Evolutionary conservation across 2,113 vertebrate species (phyloP).

Genomic region (Phycodurus eques): DNA sequence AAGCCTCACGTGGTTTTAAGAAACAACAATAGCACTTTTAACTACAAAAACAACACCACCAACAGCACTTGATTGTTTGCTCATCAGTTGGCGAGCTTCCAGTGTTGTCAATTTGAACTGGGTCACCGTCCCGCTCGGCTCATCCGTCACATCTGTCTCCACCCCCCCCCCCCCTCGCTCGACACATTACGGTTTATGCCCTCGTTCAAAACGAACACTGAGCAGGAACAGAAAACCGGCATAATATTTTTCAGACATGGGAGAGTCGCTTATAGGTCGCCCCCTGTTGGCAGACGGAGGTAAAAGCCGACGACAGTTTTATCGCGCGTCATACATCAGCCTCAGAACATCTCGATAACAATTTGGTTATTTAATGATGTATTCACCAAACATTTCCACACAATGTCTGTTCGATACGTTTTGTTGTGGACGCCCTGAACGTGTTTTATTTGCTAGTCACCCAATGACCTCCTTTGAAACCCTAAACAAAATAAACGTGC

Average conservation of each 20-base stretch:
- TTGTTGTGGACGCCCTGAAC: not conserved
- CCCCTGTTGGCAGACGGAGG: slow-evolving; percentile 8
- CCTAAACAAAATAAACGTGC: not conserved
- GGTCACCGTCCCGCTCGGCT: slow-evolving; percentile 32
- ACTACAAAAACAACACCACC: too few relatives aligned
- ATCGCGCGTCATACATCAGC: too few relatives aligned
- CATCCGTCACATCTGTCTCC: slow-evolving; percentile 28
- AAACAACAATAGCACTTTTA: not conserved
- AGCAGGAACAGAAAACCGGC: not conserved
- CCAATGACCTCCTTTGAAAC: not conserved
- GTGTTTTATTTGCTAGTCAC: not conserved
- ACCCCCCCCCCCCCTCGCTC: not conserved
- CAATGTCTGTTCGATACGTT: not conserved
- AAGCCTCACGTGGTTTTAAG: slow-evolving; percentile 1
- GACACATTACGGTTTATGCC: not conserved
- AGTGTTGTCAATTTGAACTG: slow-evolving; percentile 28
- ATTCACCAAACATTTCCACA: not conserved
- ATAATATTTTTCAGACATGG: not conserved
- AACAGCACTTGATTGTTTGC: not conserved
- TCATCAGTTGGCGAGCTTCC: slow-evolving; percentile 17
- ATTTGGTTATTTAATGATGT: not conserved
- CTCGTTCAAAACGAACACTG: not conserved
- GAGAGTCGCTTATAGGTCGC: not conserved
- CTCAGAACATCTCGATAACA: not conserved
- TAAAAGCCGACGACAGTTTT: not conserved